Evolutionary conservation across 2,888 invertebrate species (phyloP).

Genomic region (Cosmopolites sordidus): DNA sequence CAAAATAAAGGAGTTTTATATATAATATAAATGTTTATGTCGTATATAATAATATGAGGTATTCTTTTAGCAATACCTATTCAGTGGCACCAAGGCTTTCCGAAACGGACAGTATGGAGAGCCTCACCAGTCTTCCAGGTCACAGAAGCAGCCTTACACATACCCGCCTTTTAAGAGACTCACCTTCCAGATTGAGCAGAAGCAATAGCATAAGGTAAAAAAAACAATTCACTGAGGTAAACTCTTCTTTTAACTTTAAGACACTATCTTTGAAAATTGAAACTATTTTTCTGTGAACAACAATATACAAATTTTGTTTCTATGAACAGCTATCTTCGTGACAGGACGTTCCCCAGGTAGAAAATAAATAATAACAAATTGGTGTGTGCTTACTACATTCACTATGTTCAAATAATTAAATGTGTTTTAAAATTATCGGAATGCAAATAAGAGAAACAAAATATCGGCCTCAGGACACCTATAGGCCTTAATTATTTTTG

Average conservation of each 20-base stretch:
- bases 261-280: too few species aligned
- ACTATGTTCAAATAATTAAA: conserved; percentile 7
- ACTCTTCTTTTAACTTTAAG: too few species aligned
- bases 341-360: conserved; percentile 91
- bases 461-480: too few species aligned
- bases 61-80: conserved; percentile 61
- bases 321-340: conserved; percentile 76
- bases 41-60: too few species aligned
- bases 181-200: conserved; percentile 73
- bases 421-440: too few species aligned
- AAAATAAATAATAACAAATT: conserved; percentile 10
- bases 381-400: conserved; percentile 35
- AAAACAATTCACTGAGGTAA: neutral
- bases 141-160: conserved; percentile 70
- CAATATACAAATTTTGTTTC: conserved; percentile 33
- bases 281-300: neutral
- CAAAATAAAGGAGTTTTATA: neutral
- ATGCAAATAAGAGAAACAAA: too few species aligned
- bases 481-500: too few species aligned
- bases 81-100: conserved; percentile 73
- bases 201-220: conserved; percentile 87
- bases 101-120: conserved; percentile 87
- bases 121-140: conserved; percentile 57
- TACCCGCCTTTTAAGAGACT: conserved; percentile 62
- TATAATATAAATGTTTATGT: too few species aligned